Evolutionary conservation across 2,797 vertebrate species (phyloP).

Genomic region (Aulostomus chinensis): DNA sequence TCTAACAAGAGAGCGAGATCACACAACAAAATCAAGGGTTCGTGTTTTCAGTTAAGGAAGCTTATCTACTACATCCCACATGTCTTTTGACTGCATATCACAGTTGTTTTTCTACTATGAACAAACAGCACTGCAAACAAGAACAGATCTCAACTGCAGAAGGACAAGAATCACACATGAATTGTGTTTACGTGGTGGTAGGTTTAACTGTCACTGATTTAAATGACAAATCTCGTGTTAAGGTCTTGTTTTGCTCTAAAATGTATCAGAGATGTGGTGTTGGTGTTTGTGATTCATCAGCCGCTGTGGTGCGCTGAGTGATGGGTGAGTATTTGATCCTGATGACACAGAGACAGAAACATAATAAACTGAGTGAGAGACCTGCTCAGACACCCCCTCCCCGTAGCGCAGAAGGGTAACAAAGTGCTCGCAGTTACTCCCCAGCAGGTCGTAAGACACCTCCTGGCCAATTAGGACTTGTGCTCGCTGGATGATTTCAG

Average conservation of each 20-base stretch:
- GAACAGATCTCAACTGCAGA: background rate
- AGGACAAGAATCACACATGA: too few relatives aligned
- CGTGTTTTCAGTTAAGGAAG: too few relatives aligned
- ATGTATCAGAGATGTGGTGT: background rate
- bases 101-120: too few relatives aligned
- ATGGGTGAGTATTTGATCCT: constrained; percentile 1
- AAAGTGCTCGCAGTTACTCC: constrained; percentile 95
- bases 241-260: background rate
- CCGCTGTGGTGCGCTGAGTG: background rate
- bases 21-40: too few relatives aligned
- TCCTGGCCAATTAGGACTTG: constrained; percentile 85
- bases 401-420: constrained; percentile 92
- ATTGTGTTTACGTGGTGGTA: too few relatives aligned
- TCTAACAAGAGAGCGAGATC: too few relatives aligned
- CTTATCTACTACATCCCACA: too few relatives aligned
- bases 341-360: constrained; percentile 36
- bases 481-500: constrained; percentile 85
- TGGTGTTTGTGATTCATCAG: background rate
- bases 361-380: constrained; percentile 63
- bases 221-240: background rate
- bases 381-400: constrained; percentile 90
- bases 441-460: constrained; percentile 88
- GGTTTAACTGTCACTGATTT: background rate
- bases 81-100: too few relatives aligned
- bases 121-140: too few relatives aligned